A percentile compares a stretch with the other conserved stretches of the same genome.
These are phyloP conservation scores for Latrodectus geometricus DNA, from an alignment of 1,140 invertebrate species.

Conservation along the genomic window DNA sequence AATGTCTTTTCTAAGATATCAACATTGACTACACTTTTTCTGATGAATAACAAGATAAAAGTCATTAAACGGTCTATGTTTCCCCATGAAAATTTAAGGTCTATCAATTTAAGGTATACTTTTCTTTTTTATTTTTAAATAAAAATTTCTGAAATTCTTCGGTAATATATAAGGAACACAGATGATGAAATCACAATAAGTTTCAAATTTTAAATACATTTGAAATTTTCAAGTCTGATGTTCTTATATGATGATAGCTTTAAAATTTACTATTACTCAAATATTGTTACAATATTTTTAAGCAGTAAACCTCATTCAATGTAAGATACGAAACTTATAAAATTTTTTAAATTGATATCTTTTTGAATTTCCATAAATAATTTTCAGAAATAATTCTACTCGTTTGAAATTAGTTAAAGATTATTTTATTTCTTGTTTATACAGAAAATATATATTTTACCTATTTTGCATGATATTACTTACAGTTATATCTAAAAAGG, in stretches of 20 bases:
- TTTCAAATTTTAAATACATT: too few relatives aligned
- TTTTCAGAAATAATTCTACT: too few relatives aligned
- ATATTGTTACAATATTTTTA: too few relatives aligned
- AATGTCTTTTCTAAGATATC: slow-evolving; percentile 34
- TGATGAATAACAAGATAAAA: slow-evolving; percentile 37
- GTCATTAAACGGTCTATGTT: slow-evolving; percentile 35
- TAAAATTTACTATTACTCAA: too few relatives aligned
- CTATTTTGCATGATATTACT: too few relatives aligned
- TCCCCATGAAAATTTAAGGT: slow-evolving; percentile 29
- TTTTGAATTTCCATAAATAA: too few relatives aligned
- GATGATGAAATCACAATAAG: not conserved
- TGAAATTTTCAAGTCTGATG: not conserved
- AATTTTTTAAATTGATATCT: too few relatives aligned
- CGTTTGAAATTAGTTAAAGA: too few relatives aligned
- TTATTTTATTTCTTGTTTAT: too few relatives aligned
- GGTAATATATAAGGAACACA: not conserved
- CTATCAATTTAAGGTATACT: slow-evolving; percentile 38
- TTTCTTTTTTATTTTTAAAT: not conserved
- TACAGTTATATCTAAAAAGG: too few relatives aligned
- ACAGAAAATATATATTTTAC: too few relatives aligned
- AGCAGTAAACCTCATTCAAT: not conserved
- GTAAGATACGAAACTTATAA: too few relatives aligned
- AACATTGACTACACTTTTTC: slow-evolving; percentile 39
- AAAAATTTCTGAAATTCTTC: not conserved
- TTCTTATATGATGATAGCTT: not conserved